A percentile compares a stretch with the other conserved stretches of the same genome.
Evolutionary conservation across 2,113 vertebrate species (phyloP).

Genomic region (Paradoxurus hermaphroditus): DNA sequence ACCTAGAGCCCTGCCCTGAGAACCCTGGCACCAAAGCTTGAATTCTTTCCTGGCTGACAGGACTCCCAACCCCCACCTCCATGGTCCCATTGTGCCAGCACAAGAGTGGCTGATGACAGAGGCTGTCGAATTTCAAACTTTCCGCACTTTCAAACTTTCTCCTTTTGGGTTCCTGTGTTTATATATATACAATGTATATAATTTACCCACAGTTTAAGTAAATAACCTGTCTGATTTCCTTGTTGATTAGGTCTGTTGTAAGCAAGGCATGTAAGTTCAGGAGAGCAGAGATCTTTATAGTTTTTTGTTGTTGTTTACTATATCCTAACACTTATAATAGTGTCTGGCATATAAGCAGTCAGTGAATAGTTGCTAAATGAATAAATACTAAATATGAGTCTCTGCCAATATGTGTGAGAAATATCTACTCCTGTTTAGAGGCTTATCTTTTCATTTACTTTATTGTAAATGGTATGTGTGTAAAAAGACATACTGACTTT

Average conservation of each 20-base stretch:
- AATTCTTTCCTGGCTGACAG: background rate
- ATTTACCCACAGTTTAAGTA: background rate
- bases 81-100: background rate
- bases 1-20: background rate
- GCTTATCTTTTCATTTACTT: background rate
- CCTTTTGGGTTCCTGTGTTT: background rate
- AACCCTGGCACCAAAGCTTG: background rate
- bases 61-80: background rate
- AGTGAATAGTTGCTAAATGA: background rate
- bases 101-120: background rate
- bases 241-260: background rate
- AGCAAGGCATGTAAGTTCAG: background rate
- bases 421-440: background rate
- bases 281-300: background rate
- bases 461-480: background rate
- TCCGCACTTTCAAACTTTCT: background rate
- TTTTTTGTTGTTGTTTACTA: background rate
- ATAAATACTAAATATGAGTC: background rate
- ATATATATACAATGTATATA: background rate
- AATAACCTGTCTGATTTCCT: background rate
- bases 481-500: background rate
- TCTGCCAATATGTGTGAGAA: background rate
- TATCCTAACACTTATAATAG: background rate
- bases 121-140: background rate
- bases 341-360: background rate